A percentile compares a stretch with the other conserved stretches of the same genome.
Evolutionary conservation across 2,113 vertebrate genomes (phyloP).

Genomic region (Symphodus melops): DNA sequence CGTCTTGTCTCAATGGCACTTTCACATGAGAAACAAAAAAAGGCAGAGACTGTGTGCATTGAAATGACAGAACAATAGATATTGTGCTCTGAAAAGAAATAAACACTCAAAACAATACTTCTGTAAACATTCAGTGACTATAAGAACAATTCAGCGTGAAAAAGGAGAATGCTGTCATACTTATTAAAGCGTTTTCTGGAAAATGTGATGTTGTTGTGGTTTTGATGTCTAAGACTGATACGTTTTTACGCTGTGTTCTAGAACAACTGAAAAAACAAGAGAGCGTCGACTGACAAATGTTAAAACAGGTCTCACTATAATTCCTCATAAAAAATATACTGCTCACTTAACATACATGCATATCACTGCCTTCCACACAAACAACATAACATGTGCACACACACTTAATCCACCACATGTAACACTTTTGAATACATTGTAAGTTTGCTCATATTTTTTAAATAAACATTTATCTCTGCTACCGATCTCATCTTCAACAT

Average conservation of each 20-base stretch:
- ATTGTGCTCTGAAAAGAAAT: conserved; percentile 29
- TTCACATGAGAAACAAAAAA: conserved; percentile 36
- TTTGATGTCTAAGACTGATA: not conserved
- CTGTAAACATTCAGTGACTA: conserved; percentile 1
- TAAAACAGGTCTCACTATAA: too few species aligned
- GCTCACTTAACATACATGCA: too few species aligned
- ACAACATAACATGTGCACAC: too few species aligned
- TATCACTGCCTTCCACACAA: too few species aligned
- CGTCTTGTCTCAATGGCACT: not conserved
- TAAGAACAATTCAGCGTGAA: not conserved
- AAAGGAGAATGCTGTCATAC: conserved; percentile 6
- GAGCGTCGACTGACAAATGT: not conserved
- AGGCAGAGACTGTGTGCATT: conserved; percentile 1
- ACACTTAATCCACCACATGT: too few species aligned
- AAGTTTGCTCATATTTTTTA: too few species aligned
- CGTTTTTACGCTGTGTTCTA: not conserved
- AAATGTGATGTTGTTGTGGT: conserved; percentile 2
- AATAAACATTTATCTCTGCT: too few species aligned
- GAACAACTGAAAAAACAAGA: not conserved
- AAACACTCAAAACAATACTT: conserved; percentile 31
- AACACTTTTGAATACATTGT: too few species aligned
- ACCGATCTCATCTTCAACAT: too few species aligned
- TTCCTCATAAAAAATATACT: too few species aligned
- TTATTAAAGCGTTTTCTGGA: not conserved
- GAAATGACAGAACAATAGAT: conserved; percentile 20